Evolutionary conservation across 2,888 invertebrate species (phyloP).

Genomic region (Dilophus febrilis): DNA sequence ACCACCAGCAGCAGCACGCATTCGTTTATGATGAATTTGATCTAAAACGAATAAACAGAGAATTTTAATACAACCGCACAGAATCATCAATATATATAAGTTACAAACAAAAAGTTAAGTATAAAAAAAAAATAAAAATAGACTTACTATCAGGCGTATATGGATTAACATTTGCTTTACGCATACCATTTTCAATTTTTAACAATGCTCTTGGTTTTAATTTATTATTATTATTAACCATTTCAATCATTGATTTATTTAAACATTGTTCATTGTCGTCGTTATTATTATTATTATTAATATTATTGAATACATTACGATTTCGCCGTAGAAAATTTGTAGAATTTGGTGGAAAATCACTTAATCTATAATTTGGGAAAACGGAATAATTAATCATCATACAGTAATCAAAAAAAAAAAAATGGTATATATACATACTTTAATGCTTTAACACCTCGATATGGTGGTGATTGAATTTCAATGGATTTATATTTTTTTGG

Average conservation of each 20-base stretch:
- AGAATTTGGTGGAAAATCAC: not conserved
- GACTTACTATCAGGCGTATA: conserved; percentile 59
- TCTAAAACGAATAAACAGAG: too few relatives aligned
- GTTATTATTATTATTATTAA: not conserved
- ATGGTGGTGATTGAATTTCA: conserved; percentile 41
- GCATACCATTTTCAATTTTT: conserved; percentile 20
- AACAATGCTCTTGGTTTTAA: conserved; percentile 30
- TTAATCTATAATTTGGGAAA: too few relatives aligned
- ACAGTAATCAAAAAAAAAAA: too few relatives aligned
- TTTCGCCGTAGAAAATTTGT: conserved; percentile 30
- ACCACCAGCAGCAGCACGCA: too few relatives aligned
- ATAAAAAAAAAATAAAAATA: too few relatives aligned
- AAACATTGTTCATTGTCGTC: not conserved
- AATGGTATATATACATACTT: conserved; percentile 32
- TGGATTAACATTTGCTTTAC: conserved; percentile 55
- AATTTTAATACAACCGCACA: too few relatives aligned
- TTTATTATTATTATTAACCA: conserved; percentile 19
- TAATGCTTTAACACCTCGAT: conserved; percentile 40
- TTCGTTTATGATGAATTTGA: too few relatives aligned
- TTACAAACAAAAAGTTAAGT: too few relatives aligned
- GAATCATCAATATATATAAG: too few relatives aligned
- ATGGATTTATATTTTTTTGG: too few relatives aligned
- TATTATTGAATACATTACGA: not conserved
- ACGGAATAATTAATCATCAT: too few relatives aligned
- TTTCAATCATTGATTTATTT: not conserved